phyloP scores from a whole-genome alignment of 2,797 vertebrate genomes.

The Dendrocincla tyrannina region DNA sequence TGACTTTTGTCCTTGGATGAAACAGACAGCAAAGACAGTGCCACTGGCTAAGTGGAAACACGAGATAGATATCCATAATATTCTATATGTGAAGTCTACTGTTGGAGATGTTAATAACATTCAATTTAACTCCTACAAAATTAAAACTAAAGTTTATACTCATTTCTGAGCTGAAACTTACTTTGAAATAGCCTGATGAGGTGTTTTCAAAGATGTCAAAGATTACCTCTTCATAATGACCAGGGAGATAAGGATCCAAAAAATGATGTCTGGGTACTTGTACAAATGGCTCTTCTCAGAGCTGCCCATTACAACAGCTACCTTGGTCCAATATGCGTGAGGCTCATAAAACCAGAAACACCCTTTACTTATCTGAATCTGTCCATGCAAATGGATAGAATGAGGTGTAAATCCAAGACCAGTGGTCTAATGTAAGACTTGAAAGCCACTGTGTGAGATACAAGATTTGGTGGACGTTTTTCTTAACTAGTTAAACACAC shows the following conservation, averaged over 20 bases:
- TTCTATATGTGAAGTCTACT: background rate
- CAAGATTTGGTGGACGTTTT: background rate
- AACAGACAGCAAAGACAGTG: slow-evolving; percentile 50
- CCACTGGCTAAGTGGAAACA: slow-evolving; percentile 57
- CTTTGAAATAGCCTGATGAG: background rate
- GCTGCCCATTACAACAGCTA: background rate
- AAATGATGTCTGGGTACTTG: background rate
- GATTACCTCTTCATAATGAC: background rate
- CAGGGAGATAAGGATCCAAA: background rate
- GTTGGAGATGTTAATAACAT: slow-evolving; percentile 61
- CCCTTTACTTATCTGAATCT: background rate
- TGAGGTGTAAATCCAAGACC: background rate
- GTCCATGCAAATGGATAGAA: background rate
- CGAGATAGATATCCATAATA: slow-evolving; percentile 31
- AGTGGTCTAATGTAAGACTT: background rate
- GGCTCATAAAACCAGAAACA: background rate
- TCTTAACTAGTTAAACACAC: background rate
- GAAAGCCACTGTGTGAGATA: background rate
- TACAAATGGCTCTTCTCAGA: background rate
- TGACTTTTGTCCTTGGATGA: slow-evolving; percentile 69
- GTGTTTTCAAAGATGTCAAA: background rate
- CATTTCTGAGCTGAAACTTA: background rate
- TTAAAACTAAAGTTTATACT: slow-evolving; percentile 52
- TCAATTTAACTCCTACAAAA: slow-evolving; percentile 53
- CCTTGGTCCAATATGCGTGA: background rate